Conservation (phyloP, 2,888 invertebrate genomes). For the Rhyacophila evoluta region DNA sequence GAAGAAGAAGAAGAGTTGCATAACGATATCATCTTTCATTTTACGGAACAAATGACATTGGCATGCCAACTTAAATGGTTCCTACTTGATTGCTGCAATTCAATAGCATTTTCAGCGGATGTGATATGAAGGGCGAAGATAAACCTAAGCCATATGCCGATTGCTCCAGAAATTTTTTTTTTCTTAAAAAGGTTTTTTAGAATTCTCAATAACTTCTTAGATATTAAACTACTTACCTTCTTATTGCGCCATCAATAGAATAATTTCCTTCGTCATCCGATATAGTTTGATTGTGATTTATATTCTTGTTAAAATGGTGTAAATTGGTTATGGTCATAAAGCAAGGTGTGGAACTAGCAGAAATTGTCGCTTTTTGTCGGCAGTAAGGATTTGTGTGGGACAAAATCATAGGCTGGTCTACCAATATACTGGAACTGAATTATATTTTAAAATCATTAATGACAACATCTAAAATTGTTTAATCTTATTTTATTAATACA, state of each 20-base stretch:
- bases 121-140: too few relatives aligned
- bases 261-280: not conserved
- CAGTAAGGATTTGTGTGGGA: conserved; percentile 34
- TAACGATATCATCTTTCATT: too few relatives aligned
- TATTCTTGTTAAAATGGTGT: not conserved
- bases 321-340: not conserved
- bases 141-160: too few relatives aligned
- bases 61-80: too few relatives aligned
- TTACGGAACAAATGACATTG: too few relatives aligned
- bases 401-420: conserved; percentile 47
- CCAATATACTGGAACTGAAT: conserved; percentile 41
- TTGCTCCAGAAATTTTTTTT: too few relatives aligned
- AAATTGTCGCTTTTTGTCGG: conserved; percentile 27
- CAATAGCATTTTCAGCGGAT: too few relatives aligned
- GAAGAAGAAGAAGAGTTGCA: too few relatives aligned
- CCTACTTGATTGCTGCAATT: too few relatives aligned
- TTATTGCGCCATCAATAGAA: not conserved
- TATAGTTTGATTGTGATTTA: not conserved
- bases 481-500: too few relatives aligned
- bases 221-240: not conserved
- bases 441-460: too few relatives aligned
- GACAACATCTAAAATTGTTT: too few relatives aligned
- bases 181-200: not conserved
- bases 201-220: not conserved
- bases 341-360: not conserved